phyloP scores from a whole-genome alignment of 1,140 invertebrate species.

The Zaprionus davidi region DNA sequence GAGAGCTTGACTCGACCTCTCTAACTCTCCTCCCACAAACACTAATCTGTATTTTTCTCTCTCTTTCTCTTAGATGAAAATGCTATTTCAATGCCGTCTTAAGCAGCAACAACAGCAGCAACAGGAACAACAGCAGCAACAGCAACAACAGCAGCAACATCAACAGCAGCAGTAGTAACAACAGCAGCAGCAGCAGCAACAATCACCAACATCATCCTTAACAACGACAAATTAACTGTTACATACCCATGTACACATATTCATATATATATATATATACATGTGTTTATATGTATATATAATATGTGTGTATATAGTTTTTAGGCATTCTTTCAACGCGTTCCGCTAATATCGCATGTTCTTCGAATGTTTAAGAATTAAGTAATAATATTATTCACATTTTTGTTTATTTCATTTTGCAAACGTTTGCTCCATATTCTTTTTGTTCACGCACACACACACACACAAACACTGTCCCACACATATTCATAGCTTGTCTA shows the following conservation, averaged over 20 bases:
- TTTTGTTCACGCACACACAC: slow-evolving; percentile 40
- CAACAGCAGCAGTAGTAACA: not conserved
- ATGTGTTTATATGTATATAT: slow-evolving; percentile 1
- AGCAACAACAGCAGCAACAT: slow-evolving; percentile 2
- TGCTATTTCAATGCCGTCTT: slow-evolving; percentile 13
- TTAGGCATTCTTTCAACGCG: slow-evolving; percentile 27
- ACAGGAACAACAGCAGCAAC: slow-evolving; percentile 6
- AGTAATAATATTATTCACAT: slow-evolving; percentile 32
- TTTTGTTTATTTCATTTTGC: slow-evolving; percentile 27
- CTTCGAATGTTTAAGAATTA: slow-evolving; percentile 66
- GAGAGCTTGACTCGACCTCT: too few relatives aligned
- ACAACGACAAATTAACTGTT: slow-evolving; percentile 17
- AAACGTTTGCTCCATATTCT: slow-evolving; percentile 29
- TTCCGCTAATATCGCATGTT: slow-evolving; percentile 57
- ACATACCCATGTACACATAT: not conserved
- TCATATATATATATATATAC: not conserved
- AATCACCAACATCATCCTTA: slow-evolving; percentile 4
- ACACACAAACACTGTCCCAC: slow-evolving; percentile 21
- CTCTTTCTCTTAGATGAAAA: not conserved
- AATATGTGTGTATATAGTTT: slow-evolving; percentile 11
- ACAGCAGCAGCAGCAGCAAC: not conserved
- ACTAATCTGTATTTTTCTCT: not conserved
- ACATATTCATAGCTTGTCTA: slow-evolving; percentile 29
- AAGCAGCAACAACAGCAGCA: not conserved
- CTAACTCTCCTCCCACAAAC: too few relatives aligned